phyloP scores from a whole-genome alignment of 2,113 vertebrate species.

The Paradisaea rubra region DNA sequence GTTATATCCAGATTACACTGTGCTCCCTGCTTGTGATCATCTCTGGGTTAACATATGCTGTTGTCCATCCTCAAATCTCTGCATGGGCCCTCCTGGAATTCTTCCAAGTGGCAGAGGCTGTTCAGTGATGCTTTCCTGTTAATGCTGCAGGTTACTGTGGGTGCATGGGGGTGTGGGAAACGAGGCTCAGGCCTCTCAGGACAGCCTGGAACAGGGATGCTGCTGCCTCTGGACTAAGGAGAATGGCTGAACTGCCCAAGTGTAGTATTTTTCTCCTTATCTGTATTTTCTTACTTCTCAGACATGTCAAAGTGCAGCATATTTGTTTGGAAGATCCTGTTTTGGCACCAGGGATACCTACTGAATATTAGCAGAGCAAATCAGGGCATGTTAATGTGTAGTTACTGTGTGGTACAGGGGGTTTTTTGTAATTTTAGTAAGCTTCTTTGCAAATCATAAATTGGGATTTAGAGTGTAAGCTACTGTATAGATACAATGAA shows the following conservation, averaged over 20 bases:
- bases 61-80: not conserved
- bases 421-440: not conserved
- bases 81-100: not conserved
- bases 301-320: not conserved
- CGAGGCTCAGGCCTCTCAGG: not conserved
- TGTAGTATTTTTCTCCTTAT: not conserved
- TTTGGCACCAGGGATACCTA: not conserved
- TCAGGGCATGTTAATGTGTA: no score
- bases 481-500: not conserved
- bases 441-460: not conserved
- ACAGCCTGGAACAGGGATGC: not conserved
- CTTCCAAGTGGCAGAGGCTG: not conserved
- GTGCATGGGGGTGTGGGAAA: not conserved
- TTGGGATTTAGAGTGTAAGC: not conserved
- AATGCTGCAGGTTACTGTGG: not conserved
- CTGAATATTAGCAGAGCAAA: not conserved
- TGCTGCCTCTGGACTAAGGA: accelerated
- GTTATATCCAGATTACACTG: accelerated
- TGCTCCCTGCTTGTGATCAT: not conserved
- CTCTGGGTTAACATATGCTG: not conserved
- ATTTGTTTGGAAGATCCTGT: not conserved
- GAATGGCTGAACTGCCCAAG: not conserved
- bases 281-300: not conserved
- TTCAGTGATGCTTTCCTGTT: not conserved
- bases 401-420: accelerated